Percentiles rank a stretch among this genome's conserved stretches.
These are phyloP conservation scores for Etheostoma cragini DNA, from an alignment of 2,113 vertebrate species.

Conservation along the genomic window DNA sequence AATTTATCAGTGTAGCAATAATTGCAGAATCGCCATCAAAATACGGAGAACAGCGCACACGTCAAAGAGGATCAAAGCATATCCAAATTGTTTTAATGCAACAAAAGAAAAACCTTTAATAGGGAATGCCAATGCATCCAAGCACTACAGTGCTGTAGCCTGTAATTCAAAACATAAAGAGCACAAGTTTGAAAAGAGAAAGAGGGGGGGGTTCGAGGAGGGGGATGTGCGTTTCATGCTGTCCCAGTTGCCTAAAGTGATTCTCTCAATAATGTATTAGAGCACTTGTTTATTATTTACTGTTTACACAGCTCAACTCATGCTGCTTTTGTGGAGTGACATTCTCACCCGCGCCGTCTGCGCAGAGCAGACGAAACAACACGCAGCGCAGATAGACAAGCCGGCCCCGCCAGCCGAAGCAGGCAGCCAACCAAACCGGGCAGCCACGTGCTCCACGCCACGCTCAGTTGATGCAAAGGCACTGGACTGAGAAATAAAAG, in stretches of 20 bases:
- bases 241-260: slow-evolving; percentile 84
- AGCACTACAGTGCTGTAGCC: slow-evolving; percentile 16
- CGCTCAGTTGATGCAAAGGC: slow-evolving; percentile 75
- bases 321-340: slow-evolving; percentile 79
- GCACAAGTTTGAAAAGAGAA: slow-evolving; percentile 62
- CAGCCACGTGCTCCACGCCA: slow-evolving; percentile 65
- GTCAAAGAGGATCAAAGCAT: slow-evolving; percentile 38
- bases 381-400: slow-evolving; percentile 63
- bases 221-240: slow-evolving; percentile 72
- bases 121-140: slow-evolving; percentile 3
- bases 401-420: slow-evolving; percentile 56
- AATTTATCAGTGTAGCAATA: neutral
- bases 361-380: slow-evolving; percentile 68
- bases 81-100: slow-evolving; percentile 13
- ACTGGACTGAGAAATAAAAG: slow-evolving; percentile 84
- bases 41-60: slow-evolving; percentile 1
- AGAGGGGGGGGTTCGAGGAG: slow-evolving; percentile 4
- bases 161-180: slow-evolving; percentile 67
- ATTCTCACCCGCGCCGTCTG: slow-evolving; percentile 71
- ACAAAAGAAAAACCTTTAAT: slow-evolving; percentile 11
- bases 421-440: slow-evolving; percentile 67
- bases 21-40: slow-evolving; percentile 18
- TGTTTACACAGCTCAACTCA: slow-evolving; percentile 82
- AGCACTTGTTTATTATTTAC: slow-evolving; percentile 86
- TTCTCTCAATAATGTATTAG: slow-evolving; percentile 86